phyloP scores from a whole-genome alignment of 2,888 invertebrate genomes.

The Leptinotarsa haldemani region DNA sequence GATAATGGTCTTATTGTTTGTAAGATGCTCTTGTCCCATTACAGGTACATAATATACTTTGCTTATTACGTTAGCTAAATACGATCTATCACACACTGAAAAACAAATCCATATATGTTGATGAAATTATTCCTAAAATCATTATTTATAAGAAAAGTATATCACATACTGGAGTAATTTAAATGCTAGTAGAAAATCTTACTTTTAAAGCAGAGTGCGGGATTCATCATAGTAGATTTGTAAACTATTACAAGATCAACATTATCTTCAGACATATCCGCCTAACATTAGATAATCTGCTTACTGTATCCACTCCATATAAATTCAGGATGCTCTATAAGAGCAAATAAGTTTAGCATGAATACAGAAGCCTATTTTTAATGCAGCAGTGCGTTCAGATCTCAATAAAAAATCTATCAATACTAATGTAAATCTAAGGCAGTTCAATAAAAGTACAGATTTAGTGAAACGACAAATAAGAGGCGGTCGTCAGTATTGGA shows the following conservation, averaged over 20 bases:
- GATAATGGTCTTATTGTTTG: constrained; percentile 13
- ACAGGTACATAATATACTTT: constrained; percentile 30
- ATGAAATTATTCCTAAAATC: constrained; percentile 21
- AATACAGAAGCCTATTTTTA: constrained; percentile 22
- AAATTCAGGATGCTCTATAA: constrained; percentile 32
- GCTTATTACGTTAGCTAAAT: constrained; percentile 16
- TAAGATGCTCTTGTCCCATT: constrained; percentile 24
- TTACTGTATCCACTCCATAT: constrained; percentile 38
- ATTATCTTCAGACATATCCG: constrained; percentile 4
- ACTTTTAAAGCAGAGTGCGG: constrained; percentile 53
- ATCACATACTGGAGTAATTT: constrained; percentile 37
- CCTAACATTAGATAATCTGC: constrained; percentile 18
- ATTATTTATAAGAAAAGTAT: constrained; percentile 30
- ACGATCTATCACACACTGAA: constrained; percentile 25
- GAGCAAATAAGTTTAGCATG: constrained; percentile 28
- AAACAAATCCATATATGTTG: constrained; percentile 12
- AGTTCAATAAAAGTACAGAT: constrained; percentile 19
- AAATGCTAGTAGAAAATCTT: constrained; percentile 49
- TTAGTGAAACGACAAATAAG: constrained; percentile 7
- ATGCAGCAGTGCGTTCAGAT: constrained; percentile 23
- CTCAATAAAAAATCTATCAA: constrained; percentile 16
- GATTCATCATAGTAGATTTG: constrained; percentile 50
- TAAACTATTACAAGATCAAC: constrained; percentile 49
- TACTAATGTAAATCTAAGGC: constrained; percentile 25
- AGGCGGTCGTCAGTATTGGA: constrained; percentile 5